Evolutionary conservation across 2,113 vertebrate species (phyloP).

Genomic region (Poecile atricapillus): DNA sequence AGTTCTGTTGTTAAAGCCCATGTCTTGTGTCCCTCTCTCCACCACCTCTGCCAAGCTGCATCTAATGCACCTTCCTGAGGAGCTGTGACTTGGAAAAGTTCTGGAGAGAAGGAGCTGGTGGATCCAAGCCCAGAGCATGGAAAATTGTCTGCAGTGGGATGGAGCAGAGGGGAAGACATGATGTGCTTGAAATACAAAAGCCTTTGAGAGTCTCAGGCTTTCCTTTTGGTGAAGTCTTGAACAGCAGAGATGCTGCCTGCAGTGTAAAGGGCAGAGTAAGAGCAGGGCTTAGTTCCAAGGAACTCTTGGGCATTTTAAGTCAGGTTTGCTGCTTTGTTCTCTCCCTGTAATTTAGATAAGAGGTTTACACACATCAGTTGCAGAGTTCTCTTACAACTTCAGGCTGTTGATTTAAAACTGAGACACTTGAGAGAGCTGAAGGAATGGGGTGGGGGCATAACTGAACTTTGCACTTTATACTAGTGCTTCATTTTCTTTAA

Average conservation of each 20-base stretch:
- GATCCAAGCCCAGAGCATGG: neutral
- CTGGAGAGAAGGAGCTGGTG: neutral
- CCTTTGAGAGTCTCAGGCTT: neutral
- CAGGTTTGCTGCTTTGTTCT: neutral
- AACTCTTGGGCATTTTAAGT: neutral
- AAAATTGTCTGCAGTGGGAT: neutral
- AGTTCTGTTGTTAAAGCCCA: neutral
- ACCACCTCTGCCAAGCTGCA: neutral
- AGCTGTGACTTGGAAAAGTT: neutral
- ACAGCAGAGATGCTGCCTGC: neutral
- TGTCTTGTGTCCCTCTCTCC: neutral
- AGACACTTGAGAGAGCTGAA: neutral
- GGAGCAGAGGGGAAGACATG: neutral
- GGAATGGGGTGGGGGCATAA: neutral
- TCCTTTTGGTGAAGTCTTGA: neutral
- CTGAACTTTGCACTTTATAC: neutral
- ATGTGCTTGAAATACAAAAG: neutral
- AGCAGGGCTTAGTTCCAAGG: neutral
- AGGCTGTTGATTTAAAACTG: neutral
- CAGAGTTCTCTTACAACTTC: neutral
- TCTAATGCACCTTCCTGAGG: fast-evolving
- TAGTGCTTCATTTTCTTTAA: neutral
- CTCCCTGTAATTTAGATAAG: neutral
- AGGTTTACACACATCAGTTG: neutral
- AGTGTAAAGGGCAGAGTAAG: neutral